A percentile compares a stretch with the other conserved stretches of the same genome.
Evolutionary conservation across 2,797 vertebrate species (phyloP).

Genomic region (Cheirogaleus major): DNA sequence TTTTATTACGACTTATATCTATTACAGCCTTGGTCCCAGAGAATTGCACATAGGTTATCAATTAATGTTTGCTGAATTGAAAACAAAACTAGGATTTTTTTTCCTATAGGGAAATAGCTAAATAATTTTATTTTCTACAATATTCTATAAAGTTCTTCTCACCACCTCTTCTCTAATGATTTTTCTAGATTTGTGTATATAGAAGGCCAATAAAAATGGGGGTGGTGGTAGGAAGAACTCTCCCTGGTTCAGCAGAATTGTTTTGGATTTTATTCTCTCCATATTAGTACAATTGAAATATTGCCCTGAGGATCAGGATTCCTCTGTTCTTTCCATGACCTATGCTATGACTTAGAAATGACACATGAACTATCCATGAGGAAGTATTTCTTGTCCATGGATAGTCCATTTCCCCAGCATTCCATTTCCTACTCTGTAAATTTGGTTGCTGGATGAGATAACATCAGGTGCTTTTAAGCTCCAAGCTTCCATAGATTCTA

Average conservation of each 20-base stretch:
- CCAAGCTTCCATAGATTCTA: neutral
- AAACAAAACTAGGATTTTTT: neutral
- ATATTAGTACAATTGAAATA: neutral
- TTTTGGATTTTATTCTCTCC: neutral
- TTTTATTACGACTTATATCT: neutral
- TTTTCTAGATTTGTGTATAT: neutral
- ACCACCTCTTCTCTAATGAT: neutral
- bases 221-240: neutral
- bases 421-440: neutral
- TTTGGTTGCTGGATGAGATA: neutral
- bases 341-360: neutral
- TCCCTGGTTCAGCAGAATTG: neutral
- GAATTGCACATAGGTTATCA: neutral
- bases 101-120: neutral
- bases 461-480: neutral
- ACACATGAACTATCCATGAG: neutral
- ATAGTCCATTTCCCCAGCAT: neutral
- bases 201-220: too few relatives aligned
- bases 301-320: neutral
- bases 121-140: neutral
- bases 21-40: neutral
- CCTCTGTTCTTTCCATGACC: neutral
- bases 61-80: neutral
- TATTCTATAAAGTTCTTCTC: neutral
- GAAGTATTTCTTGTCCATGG: neutral